Evolutionary conservation across 2,888 invertebrate genomes (phyloP).

Genomic region (Sphinx pinastri): DNA sequence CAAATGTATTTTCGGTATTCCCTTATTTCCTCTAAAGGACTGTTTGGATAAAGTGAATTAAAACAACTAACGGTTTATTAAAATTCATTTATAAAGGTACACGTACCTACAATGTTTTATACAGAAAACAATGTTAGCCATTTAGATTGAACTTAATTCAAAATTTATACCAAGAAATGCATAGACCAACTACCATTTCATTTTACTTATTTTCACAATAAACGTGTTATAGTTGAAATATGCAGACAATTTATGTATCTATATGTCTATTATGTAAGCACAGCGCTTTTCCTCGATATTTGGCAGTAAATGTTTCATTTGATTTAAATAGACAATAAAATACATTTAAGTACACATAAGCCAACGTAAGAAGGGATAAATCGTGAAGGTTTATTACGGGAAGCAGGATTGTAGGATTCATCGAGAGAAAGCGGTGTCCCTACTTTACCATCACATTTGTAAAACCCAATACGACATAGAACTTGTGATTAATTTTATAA

Average conservation of each 20-base stretch:
- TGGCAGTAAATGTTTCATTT: neutral
- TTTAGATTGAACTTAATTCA: slow-evolving; percentile 38
- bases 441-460: neutral
- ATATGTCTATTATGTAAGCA: neutral
- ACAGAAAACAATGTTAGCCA: slow-evolving; percentile 58
- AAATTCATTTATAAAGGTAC: slow-evolving; percentile 71
- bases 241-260: neutral
- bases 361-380: neutral
- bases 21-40: neutral
- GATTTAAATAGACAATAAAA: neutral
- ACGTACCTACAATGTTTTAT: slow-evolving; percentile 59
- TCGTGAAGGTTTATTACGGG: neutral
- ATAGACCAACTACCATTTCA: neutral
- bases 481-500: slow-evolving; percentile 7
- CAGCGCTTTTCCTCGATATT: slow-evolving; percentile 12
- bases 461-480: neutral
- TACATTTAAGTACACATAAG: neutral
- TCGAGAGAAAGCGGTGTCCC: slow-evolving; percentile 6
- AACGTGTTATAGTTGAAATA: slow-evolving; percentile 10
- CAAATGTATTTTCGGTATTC: too few species aligned
- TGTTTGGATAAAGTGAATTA: neutral
- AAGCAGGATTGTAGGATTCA: neutral
- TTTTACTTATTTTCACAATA: slow-evolving; percentile 5
- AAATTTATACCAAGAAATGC: slow-evolving; percentile 20
- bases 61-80: slow-evolving; percentile 23